Percentiles rank a stretch among this genome's conserved stretches.
phyloP scores from a whole-genome alignment of 1,140 invertebrate species.

The Oppia nitens region DNA sequence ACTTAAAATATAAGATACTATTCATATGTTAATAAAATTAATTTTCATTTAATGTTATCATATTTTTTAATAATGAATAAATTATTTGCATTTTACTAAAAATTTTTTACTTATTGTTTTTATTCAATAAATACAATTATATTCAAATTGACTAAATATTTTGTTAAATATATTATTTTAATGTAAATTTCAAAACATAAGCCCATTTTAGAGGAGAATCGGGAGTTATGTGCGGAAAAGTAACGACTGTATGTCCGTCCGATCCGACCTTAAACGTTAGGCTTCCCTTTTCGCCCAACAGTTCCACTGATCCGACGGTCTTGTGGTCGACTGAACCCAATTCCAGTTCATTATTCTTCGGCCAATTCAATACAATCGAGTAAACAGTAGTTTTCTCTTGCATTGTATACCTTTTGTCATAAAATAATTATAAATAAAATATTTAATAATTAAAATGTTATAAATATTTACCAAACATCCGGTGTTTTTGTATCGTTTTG shows the following conservation, averaged over 20 bases:
- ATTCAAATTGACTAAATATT: too few species aligned
- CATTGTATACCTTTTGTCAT: too few species aligned
- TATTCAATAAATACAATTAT: too few species aligned
- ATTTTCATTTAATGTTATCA: too few species aligned
- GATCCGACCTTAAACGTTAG: neutral
- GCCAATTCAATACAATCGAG: slow-evolving; percentile 48
- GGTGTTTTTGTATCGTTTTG: slow-evolving; percentile 67
- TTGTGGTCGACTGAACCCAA: neutral
- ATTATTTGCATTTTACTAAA: too few species aligned
- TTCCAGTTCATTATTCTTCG: slow-evolving; percentile 30
- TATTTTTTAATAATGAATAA: too few species aligned
- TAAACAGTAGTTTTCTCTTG: slow-evolving; percentile 28
- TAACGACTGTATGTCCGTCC: neutral
- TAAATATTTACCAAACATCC: slow-evolving; percentile 32
- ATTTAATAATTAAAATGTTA: too few species aligned
- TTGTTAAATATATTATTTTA: too few species aligned
- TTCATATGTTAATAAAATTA: too few species aligned
- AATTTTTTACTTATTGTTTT: too few species aligned
- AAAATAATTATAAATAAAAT: too few species aligned
- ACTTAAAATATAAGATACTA: too few species aligned
- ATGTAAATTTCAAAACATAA: slow-evolving; percentile 4
- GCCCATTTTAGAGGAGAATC: neutral
- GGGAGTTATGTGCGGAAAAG: slow-evolving; percentile 1
- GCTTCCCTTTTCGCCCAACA: neutral
- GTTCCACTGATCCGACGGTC: neutral